Base-by-base conservation (phyloP, 64 coral and sea anemone species). In the Dendrophyllia cribrosa region DNA sequence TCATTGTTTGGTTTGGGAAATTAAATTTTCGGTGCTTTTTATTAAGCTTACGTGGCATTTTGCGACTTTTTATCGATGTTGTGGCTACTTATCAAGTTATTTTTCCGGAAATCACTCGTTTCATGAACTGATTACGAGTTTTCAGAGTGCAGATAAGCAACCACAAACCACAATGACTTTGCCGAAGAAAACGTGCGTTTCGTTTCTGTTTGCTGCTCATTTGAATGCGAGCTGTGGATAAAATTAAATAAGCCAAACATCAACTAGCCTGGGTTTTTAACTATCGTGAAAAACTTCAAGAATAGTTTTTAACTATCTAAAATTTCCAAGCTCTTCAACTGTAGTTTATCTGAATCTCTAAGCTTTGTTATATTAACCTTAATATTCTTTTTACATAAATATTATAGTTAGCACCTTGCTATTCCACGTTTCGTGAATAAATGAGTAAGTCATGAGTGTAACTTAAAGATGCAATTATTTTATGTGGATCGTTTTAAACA, bases 361-460 rank as follows among this genome's bases (percentile, higher is more conserved):
- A 34, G 34, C 34, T 34, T 34, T 34, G 34, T 34, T n/a, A n/a
- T n/a, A n/a, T n/a, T 34, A 34, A 34, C 34, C 34, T 34, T 34
- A 34, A 34, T 34, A 34, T 34, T 0, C 34, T 34, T 34, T 34
- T 34, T 34, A 34, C 2, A 34, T 34, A 34, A 34, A 34, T 48
- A 50, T 10, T 51, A 7, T 59, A 58, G 17, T 51, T 3, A 21
- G 45, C n/a, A 22, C n/a, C n/a, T 79, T 11, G 19, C 25, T n/a
- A 14, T 5, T 58, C 70, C 86, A 88, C 86, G 86, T 88, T 88
- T 59, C 13, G 16, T 56, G 86, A 52, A 88, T 88, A 88, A 12
- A 46, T 75, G 46, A 88, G 43, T 86, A 48, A 47, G 10, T 50
- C 21, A 80, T 58, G 77, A 58, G 51, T 34, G 34, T 2, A 34